Evolutionary conservation across 2,888 invertebrate genomes (phyloP).

Genomic region (Chelonus formosanus): DNA sequence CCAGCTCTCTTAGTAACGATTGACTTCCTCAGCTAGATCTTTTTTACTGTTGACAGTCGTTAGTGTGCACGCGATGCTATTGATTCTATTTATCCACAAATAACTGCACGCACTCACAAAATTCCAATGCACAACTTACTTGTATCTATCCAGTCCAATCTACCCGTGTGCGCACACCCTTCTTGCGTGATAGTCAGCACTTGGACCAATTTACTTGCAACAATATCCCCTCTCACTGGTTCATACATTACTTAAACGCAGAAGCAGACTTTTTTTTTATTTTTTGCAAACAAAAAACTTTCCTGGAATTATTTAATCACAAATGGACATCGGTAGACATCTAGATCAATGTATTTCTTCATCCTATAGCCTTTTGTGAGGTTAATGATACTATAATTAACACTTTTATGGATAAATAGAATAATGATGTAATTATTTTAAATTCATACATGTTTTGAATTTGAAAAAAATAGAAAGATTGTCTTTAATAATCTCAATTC

Average conservation of each 20-base stretch:
- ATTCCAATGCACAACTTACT: conserved; percentile 31
- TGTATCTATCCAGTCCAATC: neutral
- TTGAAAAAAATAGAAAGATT: no score
- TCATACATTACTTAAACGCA: neutral
- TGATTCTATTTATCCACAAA: conserved; percentile 32
- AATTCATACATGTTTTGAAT: no score
- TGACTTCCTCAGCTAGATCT: conserved; percentile 12
- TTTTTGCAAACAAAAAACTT: neutral
- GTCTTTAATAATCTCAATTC: no score
- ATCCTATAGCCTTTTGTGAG: conserved; percentile 1
- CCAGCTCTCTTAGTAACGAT: neutral
- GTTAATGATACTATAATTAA: neutral
- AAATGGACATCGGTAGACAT: neutral
- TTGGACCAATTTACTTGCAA: neutral
- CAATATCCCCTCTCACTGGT: neutral
- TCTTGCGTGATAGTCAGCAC: neutral
- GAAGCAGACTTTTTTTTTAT: neutral
- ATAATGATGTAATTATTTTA: no score
- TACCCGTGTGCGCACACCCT: conserved; percentile 11
- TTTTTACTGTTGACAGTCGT: conserved; percentile 18
- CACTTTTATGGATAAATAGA: no score
- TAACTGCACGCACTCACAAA: conserved; percentile 29
- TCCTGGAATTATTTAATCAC: conserved; percentile 11
- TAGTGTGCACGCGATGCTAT: conserved; percentile 26
- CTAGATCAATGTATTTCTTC: conserved; percentile 6